Percentiles rank a stretch among this genome's conserved stretches.
Conservation (phyloP, 2,113 vertebrate genomes). For the Tinamus guttatus region DNA sequence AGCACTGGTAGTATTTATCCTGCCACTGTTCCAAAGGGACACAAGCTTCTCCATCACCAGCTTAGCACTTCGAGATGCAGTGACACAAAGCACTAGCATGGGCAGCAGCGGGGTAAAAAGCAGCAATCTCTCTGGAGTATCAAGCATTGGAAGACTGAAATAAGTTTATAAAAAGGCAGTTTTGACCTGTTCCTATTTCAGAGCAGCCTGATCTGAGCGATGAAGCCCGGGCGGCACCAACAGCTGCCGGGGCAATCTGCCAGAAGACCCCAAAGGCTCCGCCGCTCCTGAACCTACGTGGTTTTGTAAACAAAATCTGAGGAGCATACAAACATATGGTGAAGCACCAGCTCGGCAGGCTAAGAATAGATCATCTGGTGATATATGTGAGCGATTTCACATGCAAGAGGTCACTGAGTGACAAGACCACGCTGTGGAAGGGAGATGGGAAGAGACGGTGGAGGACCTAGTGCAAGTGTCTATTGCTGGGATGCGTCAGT, state of each 20-base stretch:
- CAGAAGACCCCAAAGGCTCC: background rate
- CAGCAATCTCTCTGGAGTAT: background rate
- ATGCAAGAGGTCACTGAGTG: background rate
- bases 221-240: background rate
- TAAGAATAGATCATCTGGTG: background rate
- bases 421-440: background rate
- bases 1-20: background rate
- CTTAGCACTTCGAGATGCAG: background rate
- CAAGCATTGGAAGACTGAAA: background rate
- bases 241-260: background rate
- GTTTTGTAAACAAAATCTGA: background rate
- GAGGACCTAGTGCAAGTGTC: background rate
- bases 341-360: background rate
- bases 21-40: background rate
- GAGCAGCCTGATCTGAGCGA: background rate
- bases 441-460: background rate
- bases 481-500: background rate
- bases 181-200: background rate
- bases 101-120: background rate
- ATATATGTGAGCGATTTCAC: background rate
- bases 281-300: background rate
- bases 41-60: background rate
- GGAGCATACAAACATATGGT: background rate
- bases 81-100: constrained; percentile 23
- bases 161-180: background rate